Evolutionary conservation across 1,140 invertebrate genomes (phyloP).

Genomic region (Saxidomus purpurata): DNA sequence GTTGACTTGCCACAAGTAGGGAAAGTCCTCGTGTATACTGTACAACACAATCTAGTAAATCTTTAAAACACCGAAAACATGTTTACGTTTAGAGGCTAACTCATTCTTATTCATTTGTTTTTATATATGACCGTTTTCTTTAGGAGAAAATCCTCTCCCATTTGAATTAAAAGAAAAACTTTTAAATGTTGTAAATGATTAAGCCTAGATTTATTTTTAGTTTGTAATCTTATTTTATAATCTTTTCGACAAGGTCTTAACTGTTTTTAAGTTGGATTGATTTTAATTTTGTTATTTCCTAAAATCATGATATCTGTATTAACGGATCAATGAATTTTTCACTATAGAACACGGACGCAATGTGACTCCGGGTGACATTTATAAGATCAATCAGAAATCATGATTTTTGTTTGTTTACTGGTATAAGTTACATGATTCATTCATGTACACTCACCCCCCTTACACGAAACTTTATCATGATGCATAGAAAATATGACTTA

Average conservation of each 20-base stretch:
- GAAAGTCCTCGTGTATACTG: too few relatives aligned
- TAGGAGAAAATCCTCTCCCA: too few relatives aligned
- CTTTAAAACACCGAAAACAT: background rate
- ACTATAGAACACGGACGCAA: background rate
- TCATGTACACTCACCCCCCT: background rate
- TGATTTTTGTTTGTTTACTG: background rate
- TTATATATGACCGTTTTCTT: background rate
- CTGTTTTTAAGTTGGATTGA: conserved; percentile 22
- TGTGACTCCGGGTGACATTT: background rate
- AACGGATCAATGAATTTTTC: background rate
- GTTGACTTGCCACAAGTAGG: too few relatives aligned
- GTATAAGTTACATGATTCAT: background rate
- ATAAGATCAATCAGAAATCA: background rate
- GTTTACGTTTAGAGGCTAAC: background rate
- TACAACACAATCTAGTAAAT: background rate
- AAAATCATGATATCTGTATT: background rate
- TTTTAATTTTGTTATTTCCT: conserved; percentile 3
- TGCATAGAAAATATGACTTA: background rate
- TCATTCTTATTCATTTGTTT: background rate
- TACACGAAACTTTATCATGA: background rate
- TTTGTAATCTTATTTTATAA: conserved; percentile 9
- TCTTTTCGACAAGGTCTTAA: conserved; percentile 30
- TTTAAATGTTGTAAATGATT: conserved; percentile 1
- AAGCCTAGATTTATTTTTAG: background rate
- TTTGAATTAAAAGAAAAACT: too few relatives aligned